Base-by-base conservation (phyloP, 92 coral and sea anemone genomes). In the Scolanthus callimorphus region DNA sequence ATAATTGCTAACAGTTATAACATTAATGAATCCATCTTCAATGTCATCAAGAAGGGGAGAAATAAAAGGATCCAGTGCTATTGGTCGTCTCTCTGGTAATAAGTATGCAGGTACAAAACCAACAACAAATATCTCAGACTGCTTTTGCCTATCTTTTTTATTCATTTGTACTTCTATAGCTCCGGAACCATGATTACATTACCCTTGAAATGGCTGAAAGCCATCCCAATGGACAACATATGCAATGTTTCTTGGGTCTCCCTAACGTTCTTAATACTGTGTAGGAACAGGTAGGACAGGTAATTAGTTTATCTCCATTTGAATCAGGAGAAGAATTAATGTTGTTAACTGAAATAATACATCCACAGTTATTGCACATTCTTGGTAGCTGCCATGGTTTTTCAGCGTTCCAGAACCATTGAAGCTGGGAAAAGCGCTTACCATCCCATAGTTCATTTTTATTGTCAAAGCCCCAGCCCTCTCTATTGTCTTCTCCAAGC, bases 211-310 rank as follows among this genome's bases (percentile, higher is more conserved):
- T 56, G 75, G 85, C 75, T 79, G 74, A 69, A 69, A 79, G n/a
- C 80, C 85, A 72, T 79, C 80, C 85, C 85, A 79, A 27, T 71
- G 85, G 28, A 63, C 54, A 70, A 70, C 78, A 78, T 78, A 78
- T 11, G 79, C 85, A 54, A 79, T 26, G 54, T 79, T 79, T 49
- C 85, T 79, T 55, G 79, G 85, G 63, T 79, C n/a, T n/a, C n/a
- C n/a, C n/a, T n/a, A n/a, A n/a, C 75, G 38, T 70, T 79, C 60
- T 46, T 64, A 20, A 52, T 74, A 45, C 17, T 57, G 20, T 57
- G 38, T 48, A 53, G 54, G 20, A 27, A 44, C 48, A 39, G 59
- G 25, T 71, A 52, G 65, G 65, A 71, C 15, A 56, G 51, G 44
- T 61, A 49, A 56, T 72, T 69, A 11, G 59, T 38, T 31, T 31